phyloP scores from a whole-genome alignment of 2,888 invertebrate genomes.

The Ophioninae sp. region DNA sequence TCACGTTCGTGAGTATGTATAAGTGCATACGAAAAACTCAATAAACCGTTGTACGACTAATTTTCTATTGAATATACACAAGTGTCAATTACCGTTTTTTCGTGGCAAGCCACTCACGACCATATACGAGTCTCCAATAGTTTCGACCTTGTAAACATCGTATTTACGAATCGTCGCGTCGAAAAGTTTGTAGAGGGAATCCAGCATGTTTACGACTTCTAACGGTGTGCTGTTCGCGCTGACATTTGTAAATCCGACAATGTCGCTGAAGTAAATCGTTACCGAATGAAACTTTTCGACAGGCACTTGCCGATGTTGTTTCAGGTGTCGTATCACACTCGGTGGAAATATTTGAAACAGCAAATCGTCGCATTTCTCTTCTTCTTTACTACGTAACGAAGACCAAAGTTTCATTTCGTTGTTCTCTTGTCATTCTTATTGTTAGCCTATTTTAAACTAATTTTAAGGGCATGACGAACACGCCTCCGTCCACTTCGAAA shows the following conservation, averaged over 20 bases:
- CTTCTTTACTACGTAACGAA: conserved; percentile 86
- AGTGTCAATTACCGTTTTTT: conserved; percentile 86
- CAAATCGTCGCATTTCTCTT: conserved; percentile 91
- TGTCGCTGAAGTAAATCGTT: conserved; percentile 96
- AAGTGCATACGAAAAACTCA: too few species aligned
- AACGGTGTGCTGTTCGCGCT: conserved; percentile 94
- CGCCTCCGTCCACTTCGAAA: too few species aligned
- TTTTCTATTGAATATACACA: not conserved
- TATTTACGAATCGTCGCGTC: conserved; percentile 96
- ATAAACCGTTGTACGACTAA: not conserved
- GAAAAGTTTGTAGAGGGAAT: conserved; percentile 96
- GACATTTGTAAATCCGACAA: conserved; percentile 96
- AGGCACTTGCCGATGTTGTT: conserved; percentile 93
- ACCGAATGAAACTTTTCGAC: conserved; percentile 95
- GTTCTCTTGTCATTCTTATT: not conserved
- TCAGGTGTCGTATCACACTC: conserved; percentile 92
- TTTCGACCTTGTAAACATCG: conserved; percentile 98
- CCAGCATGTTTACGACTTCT: conserved; percentile 95
- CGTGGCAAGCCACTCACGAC: conserved; percentile 92
- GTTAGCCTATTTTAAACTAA: too few species aligned
- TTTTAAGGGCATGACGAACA: too few species aligned
- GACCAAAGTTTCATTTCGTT: conserved; percentile 7
- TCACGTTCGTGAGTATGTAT: too few species aligned
- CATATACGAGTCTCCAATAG: conserved; percentile 95
- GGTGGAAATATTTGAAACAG: conserved; percentile 94